Percentiles rank a stretch among this genome's conserved stretches.
Conservation (phyloP, 2,888 invertebrate genomes). For the Acleris laterana region DNA sequence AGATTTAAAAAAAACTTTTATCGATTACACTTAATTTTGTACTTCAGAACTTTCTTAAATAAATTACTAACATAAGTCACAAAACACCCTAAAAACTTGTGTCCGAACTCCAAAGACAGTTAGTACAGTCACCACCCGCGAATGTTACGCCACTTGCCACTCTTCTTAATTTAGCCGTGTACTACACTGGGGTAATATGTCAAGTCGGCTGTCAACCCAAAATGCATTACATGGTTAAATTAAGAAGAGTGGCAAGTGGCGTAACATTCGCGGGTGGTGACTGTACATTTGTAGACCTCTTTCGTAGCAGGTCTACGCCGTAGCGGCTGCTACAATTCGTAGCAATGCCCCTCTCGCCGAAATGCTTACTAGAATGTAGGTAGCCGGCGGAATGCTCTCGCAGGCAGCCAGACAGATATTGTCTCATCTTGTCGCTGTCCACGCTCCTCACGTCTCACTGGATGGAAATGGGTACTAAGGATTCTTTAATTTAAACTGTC, state of each 20-base stretch:
- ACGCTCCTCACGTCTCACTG: slow-evolving; percentile 23
- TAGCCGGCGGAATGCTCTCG: slow-evolving; percentile 3
- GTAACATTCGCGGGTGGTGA: no score
- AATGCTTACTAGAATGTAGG: slow-evolving; percentile 5
- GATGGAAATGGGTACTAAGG: slow-evolving; percentile 18
- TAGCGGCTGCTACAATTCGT: slow-evolving; percentile 14
- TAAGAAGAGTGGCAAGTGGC: no score
- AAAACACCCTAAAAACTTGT: no score
- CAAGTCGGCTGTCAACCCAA: no score
- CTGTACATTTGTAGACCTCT: background rate
- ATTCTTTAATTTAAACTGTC: slow-evolving; percentile 30
- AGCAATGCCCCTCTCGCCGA: slow-evolving; percentile 7
- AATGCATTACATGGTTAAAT: no score
- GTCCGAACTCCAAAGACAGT: no score
- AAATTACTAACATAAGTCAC: background rate
- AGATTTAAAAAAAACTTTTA: no score
- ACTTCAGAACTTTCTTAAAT: background rate
- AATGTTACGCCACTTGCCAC: no score
- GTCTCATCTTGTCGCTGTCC: slow-evolving; percentile 19
- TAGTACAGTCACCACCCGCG: no score
- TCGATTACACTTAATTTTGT: no score
- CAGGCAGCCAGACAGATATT: slow-evolving; percentile 28
- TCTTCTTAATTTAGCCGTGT: no score
- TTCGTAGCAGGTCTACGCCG: slow-evolving; percentile 18
- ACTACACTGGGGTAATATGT: no score